Evolutionary conservation across 1,140 invertebrate genomes (phyloP).

Genomic region (Physella acuta): DNA sequence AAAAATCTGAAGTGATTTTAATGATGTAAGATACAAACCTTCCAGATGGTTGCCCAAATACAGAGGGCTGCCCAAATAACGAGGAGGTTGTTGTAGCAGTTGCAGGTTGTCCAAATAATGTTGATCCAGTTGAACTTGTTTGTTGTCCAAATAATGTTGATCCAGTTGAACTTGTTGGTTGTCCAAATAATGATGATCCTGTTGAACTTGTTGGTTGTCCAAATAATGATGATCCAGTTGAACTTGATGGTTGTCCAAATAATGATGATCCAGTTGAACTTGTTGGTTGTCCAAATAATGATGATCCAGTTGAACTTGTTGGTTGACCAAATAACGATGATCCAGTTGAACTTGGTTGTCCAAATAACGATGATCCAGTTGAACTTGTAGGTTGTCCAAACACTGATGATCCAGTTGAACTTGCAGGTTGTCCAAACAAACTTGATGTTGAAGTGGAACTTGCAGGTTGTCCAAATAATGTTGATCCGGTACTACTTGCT

Average conservation of each 20-base stretch:
- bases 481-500: too few relatives aligned
- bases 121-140: background rate
- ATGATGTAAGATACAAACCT: background rate
- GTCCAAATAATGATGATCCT: conserved; percentile 20
- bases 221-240: conserved; percentile 17
- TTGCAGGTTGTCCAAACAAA: background rate
- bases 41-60: conserved; percentile 1
- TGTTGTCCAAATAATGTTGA: conserved; percentile 22
- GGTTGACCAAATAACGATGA: background rate
- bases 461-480: too few relatives aligned
- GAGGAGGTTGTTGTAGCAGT: too few relatives aligned
- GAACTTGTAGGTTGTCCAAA: background rate
- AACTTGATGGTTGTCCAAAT: conserved; percentile 18
- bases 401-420: background rate
- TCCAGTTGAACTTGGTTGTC: background rate
- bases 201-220: conserved; percentile 1
- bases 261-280: background rate
- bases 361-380: background rate
- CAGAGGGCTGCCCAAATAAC: too few relatives aligned
- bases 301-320: background rate
- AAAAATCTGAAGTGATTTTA: background rate
- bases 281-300: background rate
- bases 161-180: background rate
- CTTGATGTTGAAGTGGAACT: too few relatives aligned
- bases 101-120: conserved; percentile 23